phyloP scores from a whole-genome alignment of 2,113 vertebrate genomes.

The Phalacrocorax brasilianus region DNA sequence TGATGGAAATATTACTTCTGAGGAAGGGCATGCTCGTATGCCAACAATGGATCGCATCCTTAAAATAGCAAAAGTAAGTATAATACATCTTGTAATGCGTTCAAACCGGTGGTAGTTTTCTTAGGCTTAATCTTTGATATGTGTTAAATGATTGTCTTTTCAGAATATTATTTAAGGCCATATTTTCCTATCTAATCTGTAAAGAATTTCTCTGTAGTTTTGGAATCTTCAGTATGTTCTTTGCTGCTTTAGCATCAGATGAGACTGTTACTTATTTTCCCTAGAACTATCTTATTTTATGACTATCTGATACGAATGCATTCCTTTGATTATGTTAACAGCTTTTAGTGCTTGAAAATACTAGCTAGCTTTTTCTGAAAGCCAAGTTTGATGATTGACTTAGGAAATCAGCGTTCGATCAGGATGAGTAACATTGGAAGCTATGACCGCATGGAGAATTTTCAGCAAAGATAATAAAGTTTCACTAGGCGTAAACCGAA shows the following conservation, averaged over 20 bases:
- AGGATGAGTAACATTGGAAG: not conserved
- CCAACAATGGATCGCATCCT: conserved; percentile 90
- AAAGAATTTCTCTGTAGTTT: not conserved
- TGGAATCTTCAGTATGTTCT: not conserved
- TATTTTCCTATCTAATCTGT: not conserved
- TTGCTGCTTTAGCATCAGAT: not conserved
- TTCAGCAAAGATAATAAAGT: not conserved
- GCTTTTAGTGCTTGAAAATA: not conserved
- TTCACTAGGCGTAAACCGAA: not conserved
- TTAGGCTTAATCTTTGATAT: not conserved
- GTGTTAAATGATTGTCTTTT: not conserved
- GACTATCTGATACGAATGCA: not conserved
- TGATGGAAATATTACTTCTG: conserved; percentile 77
- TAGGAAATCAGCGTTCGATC: fast-evolving
- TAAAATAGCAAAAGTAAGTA: conserved; percentile 82
- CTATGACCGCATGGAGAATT: not conserved
- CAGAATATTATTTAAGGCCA: not conserved
- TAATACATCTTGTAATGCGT: too few species aligned
- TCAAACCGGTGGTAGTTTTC: not conserved
- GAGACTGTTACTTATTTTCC: not conserved
- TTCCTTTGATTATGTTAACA: not conserved
- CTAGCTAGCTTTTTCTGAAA: not conserved
- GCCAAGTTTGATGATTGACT: not conserved
- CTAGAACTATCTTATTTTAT: not conserved
- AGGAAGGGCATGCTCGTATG: conserved; percentile 60